Conservation (phyloP, 2,113 vertebrate species). For the Nycticebus coucang region DNA sequence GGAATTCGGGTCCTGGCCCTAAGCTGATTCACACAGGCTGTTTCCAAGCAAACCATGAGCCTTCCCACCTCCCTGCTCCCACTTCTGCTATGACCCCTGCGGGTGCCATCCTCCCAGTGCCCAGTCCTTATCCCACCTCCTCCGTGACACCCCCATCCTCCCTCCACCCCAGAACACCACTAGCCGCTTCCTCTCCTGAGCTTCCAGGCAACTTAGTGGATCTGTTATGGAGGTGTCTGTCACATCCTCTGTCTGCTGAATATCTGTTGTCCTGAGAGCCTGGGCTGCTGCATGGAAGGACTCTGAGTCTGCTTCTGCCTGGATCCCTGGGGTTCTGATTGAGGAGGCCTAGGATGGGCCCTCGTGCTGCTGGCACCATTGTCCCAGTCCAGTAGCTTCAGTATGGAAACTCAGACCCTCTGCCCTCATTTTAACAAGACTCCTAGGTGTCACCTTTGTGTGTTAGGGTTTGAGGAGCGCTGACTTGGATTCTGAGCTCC, state of each 20-base stretch:
- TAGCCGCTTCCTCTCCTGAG: accelerated
- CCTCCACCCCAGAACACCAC: background rate
- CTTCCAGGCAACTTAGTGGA: accelerated
- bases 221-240: background rate
- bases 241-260: accelerated
- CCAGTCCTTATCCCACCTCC: accelerated
- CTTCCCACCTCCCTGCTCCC: background rate
- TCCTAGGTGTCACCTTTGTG: background rate
- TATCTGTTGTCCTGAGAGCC: background rate
- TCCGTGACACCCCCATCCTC: accelerated
- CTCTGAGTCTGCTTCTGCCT: background rate
- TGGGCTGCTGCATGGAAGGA: background rate
- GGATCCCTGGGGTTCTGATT: background rate
- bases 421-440: too few relatives aligned
- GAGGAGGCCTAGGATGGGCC: background rate
- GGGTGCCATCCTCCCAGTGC: too few relatives aligned
- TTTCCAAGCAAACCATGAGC: background rate
- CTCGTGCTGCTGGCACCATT: background rate
- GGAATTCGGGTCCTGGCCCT: background rate
- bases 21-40: background rate
- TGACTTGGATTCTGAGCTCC: background rate
- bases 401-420: background rate
- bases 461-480: too few relatives aligned
- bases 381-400: background rate
- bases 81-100: background rate